Percentiles rank a stretch among this genome's conserved stretches.
Evolutionary conservation across 2,113 vertebrate species (phyloP).

Genomic region (Prunella himalayana): DNA sequence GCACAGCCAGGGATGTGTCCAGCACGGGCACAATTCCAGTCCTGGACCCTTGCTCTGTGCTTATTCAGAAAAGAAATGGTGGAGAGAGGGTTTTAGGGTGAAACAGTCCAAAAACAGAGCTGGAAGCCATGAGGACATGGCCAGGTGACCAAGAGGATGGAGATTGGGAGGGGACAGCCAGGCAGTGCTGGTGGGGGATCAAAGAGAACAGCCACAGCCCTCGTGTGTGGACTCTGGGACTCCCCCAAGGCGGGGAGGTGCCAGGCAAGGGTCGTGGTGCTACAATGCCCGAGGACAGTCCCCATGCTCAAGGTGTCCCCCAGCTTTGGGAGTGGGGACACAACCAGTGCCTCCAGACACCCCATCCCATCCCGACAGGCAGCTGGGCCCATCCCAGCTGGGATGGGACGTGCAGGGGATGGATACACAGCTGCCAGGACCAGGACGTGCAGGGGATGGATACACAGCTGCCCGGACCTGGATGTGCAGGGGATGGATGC

Average conservation of each 20-base stretch:
- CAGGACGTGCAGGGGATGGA: no score
- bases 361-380: no score
- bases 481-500: no score
- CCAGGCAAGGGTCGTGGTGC: rapidly evolving
- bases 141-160: rapidly evolving
- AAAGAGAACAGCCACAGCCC: not conserved
- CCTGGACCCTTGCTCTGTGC: not conserved
- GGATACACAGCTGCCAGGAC: not conserved
- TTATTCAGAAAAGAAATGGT: not conserved
- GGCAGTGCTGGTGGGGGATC: not conserved
- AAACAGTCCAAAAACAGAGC: not conserved
- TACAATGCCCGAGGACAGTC: rapidly evolving
- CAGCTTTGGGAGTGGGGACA: rapidly evolving
- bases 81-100: not conserved
- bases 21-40: rapidly evolving
- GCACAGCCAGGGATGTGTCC: rapidly evolving
- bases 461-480: no score
- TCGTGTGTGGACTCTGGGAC: rapidly evolving
- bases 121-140: rapidly evolving
- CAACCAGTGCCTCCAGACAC: not conserved
- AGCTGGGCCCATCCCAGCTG: not conserved
- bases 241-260: not conserved
- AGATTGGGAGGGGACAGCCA: not conserved
- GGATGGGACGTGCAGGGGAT: rapidly evolving
- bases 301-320: rapidly evolving